Evolutionary conservation across 2,113 vertebrate species (phyloP), one percentile per base, ranked within the genome.

Genomic region (Gracilinanus agilis): DNA sequence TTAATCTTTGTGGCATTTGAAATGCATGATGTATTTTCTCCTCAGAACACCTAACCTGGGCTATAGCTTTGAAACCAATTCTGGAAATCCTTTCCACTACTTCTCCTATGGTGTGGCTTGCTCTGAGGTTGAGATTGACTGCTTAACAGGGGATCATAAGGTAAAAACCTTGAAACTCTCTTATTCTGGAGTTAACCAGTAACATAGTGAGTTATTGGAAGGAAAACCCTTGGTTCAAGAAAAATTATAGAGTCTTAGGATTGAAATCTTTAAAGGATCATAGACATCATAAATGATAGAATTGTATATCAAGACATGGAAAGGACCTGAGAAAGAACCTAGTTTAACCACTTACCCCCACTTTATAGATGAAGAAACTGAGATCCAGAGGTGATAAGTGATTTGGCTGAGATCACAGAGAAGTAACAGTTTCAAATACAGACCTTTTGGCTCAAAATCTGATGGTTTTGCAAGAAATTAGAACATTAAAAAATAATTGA

Each of bases 111-210:
- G 99, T 0, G 99, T 99, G 61, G 99, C 99, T 27, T 99, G 99
- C 95, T 99, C 99, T 0, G 99, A 99, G 96, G 99, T 99, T 96
- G 99, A 99, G 97, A 98, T 99, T 49, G 99, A 99, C 98, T 99
- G 99, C 96, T 98, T 99, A 93, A 99, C 99, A 10, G 99, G 99
- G 25, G 99, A 99, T 92, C 99, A 99, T 96, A 99, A 99, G 99
- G 99, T 99, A 98, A 98, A 97, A 89, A 9, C 24, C n/a, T 54
- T 49, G 44, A 23, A 75, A 24, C 89, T 24, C 16, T 3, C 94
- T 13, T 55, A 6, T 55, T 29, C 19, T 55, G 3, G 5, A 93
- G 12, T 75, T 92, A 94, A 97, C 95, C 0, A 95, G 96, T 94
- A 90, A 92, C 93, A 95, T 55, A 54, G 95, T 89, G 24, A 25